Evolutionary conservation across 2,888 invertebrate genomes (phyloP), one percentile per base, ranked within the genome.

Genomic region (Lasioglossum marginatum): DNA sequence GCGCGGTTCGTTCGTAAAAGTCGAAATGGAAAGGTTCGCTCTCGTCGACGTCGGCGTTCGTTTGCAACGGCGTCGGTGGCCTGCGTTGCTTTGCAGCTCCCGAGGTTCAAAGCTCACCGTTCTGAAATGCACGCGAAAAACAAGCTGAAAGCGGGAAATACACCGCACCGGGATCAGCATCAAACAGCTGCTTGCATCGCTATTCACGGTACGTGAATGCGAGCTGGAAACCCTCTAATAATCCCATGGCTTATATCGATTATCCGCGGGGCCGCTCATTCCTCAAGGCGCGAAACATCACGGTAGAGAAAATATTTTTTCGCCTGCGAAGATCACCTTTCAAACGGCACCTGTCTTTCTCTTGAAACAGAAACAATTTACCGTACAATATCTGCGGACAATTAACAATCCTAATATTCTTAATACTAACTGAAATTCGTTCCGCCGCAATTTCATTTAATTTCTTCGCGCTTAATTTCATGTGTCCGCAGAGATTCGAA

Each of bases 191-290:
- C 79, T 85, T 52, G 70, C 52, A 34, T 63, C 43, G 78, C 74
- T 74, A 84, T 84, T 85, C 85, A 85, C 63, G 48, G 52, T n/a
- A 60, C 19, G 48, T 71, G 85, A 84, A 84, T 84, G 43, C 60
- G 37, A 71, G 23, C 37, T 45, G 27, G 31, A 45, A 71, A 79
- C 78, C 79, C 74, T 34, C 75, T 71, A 85, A 79, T 85, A 84
- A 84, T 84, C 84, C 85, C 71, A 85, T 79, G 84, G 79, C 84
- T 85, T 85, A 84, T 84, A 85, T 85, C 84, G 84, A 84, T 85
- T 84, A 79, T 79, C 75, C 4, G 45, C 10, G n/a, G 34, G 34
- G 16, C n/a, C 16, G 68, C 43, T 70, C 70, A 78, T 75, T 79
- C 37, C 84, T 84, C 60, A 71, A 40, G 84, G 68, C 78, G 79